Evolutionary conservation across 2,888 invertebrate genomes (phyloP), one percentile per base, ranked within the genome.

Genomic region (Volucella zonaria): DNA sequence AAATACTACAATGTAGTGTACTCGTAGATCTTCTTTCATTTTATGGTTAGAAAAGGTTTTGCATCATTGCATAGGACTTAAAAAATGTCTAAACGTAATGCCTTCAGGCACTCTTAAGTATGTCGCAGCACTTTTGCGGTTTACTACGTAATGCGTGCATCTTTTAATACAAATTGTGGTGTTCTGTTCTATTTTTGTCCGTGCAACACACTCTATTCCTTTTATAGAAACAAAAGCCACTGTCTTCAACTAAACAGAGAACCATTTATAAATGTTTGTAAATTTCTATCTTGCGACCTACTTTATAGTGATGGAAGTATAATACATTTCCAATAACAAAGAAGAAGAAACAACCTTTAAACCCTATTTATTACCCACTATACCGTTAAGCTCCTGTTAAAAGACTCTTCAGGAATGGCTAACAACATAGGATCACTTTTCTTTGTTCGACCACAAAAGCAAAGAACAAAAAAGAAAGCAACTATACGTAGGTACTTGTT

Each of bases 361-460:
- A 71, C 75, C 71, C 75, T 76, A 76, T 83, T 83, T 71, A 83
- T 71, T 61, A 75, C 56, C 61, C 66, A 83, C 66, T 40, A 75
- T 59, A 83, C 83, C 83, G 83, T 76, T 83, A 83, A 67, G 61
- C 56, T 71, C 58, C 43, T 61, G 74, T 23, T 64, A 56, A 23
- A 9, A 43, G 18, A 56, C 56, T 64, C 62, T 73, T 68, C 52
- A 51, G 61, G 42, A 38, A 64, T 64, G 56, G 40, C 56, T 66
- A 40, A 23, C 45, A 31, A 11, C 42, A 47, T 42, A 83, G 71
- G 75, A 79, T 76, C 70, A 71, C 71, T 83, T 83, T 70, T 79
- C 70, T 75, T 42, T 64, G 18, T 66, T 12, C 43, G 14, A 67
- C 58, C 68, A 74, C 75, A 79, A 54, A 74, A 49, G 49, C 43